Percentiles rank a stretch among this genome's conserved stretches.
These are phyloP conservation scores for Phacellophora camtschatica DNA, from an alignment of 30 jellyfish, hydroid and myxozoan genomes.

Conservation along the genomic window DNA sequence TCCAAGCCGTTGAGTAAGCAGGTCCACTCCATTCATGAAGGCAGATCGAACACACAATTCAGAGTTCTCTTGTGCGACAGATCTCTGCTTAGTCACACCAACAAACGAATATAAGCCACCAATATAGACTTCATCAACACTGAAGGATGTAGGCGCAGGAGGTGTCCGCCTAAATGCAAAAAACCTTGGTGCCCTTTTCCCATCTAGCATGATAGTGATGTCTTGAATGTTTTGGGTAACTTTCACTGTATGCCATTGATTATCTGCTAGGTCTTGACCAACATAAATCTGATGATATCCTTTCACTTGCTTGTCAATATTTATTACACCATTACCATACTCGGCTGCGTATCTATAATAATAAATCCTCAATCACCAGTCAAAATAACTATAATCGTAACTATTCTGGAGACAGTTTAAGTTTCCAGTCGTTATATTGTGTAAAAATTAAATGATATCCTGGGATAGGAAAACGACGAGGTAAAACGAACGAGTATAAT, in stretches of 20 bases:
- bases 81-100: slow-evolving; percentile 32
- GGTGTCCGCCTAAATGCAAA: slow-evolving; percentile 80
- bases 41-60: slow-evolving; percentile 71
- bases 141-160: slow-evolving; percentile 74
- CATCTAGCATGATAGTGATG: slow-evolving; percentile 61
- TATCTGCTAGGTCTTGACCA: slow-evolving; percentile 89
- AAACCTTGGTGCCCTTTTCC: slow-evolving; percentile 26
- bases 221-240: slow-evolving; percentile 71
- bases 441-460: too few species aligned
- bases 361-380: too few species aligned
- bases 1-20: not conserved
- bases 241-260: slow-evolving; percentile 87
- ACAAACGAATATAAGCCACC: slow-evolving; percentile 74
- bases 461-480: too few species aligned
- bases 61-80: slow-evolving; percentile 62
- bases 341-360: slow-evolving; percentile 86
- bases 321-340: slow-evolving; percentile 80
- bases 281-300: slow-evolving; percentile 81
- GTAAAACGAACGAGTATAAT: too few species aligned
- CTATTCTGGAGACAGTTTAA: too few species aligned
- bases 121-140: slow-evolving; percentile 65
- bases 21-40: slow-evolving; percentile 28
- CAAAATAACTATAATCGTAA: too few species aligned
- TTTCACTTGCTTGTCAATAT: slow-evolving; percentile 59
- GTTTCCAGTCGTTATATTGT: too few species aligned